A percentile compares a stretch with the other conserved stretches of the same genome.
These are phyloP conservation scores for Oxytorus armatus DNA, from an alignment of 2,888 invertebrate genomes.

Conservation along the genomic window DNA sequence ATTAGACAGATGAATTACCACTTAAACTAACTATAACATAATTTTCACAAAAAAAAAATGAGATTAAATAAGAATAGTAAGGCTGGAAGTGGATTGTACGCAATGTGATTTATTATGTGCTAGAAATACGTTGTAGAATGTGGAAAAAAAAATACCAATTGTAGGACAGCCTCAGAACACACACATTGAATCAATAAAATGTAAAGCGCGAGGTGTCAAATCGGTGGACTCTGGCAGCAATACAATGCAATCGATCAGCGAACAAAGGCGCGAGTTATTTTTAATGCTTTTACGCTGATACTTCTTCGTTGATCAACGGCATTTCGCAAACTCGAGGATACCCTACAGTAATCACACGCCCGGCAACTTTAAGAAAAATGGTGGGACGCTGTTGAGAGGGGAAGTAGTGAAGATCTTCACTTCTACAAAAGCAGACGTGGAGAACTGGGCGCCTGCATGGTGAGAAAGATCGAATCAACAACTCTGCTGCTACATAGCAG, in stretches of 20 bases:
- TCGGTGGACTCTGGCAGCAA: conserved; percentile 67
- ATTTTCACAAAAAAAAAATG: neutral
- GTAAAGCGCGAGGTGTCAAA: conserved; percentile 68
- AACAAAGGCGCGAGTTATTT: conserved; percentile 62
- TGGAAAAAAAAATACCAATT: conserved; percentile 15
- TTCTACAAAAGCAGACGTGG: conserved; percentile 1
- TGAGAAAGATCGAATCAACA: conserved; percentile 40
- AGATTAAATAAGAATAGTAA: neutral
- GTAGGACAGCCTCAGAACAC: conserved; percentile 45
- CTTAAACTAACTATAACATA: neutral
- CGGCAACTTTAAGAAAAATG: conserved; percentile 33
- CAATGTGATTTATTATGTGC: conserved; percentile 35
- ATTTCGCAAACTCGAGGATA: conserved; percentile 61
- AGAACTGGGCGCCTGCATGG: conserved; percentile 9
- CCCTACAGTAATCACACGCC: conserved; percentile 61
- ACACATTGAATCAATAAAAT: conserved; percentile 69
- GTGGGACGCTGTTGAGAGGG: conserved; percentile 19
- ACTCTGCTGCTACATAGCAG: conserved; percentile 19
- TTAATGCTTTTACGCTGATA: conserved; percentile 70
- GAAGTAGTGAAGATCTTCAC: conserved; percentile 33
- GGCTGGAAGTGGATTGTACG: neutral
- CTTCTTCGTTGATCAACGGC: conserved; percentile 60
- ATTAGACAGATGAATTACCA: conserved; percentile 2
- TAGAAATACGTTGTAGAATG: conserved; percentile 27
- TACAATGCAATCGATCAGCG: conserved; percentile 80